phyloP scores from a whole-genome alignment of 2,113 vertebrate species.

The Leuciscus idus region DNA sequence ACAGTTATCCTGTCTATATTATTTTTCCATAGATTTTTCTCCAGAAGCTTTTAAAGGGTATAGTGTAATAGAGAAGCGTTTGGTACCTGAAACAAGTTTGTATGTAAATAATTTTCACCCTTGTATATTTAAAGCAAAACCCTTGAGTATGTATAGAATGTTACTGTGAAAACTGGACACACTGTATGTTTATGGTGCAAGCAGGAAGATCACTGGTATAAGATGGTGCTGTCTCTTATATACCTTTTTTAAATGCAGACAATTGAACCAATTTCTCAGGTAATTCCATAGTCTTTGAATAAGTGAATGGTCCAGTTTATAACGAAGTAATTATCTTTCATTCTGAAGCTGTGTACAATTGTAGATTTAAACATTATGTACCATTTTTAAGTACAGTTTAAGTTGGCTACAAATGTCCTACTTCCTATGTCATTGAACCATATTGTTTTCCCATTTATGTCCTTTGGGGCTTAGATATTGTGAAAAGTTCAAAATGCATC shows the following conservation, averaged over 20 bases:
- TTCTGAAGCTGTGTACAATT: constrained; percentile 19
- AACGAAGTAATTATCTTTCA: constrained; percentile 45
- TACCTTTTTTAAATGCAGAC: constrained; percentile 59
- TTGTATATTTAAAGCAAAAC: constrained; percentile 61
- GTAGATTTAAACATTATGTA: constrained; percentile 26
- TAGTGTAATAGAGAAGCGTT: constrained; percentile 63
- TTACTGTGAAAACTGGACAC: constrained; percentile 75
- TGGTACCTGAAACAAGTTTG: constrained; percentile 64
- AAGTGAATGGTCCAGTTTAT: constrained; percentile 56
- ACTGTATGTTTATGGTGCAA: constrained; percentile 67
- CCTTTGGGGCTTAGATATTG: neutral
- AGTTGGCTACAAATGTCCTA: constrained; percentile 25
- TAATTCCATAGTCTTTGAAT: constrained; percentile 65
- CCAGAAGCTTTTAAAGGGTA: constrained; percentile 50
- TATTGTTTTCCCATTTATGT: constrained; percentile 7
- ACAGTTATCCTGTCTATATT: constrained; percentile 48
- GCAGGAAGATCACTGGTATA: constrained; percentile 60
- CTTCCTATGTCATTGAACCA: constrained; percentile 14
- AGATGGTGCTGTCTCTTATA: constrained; percentile 59
- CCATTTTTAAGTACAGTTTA: constrained; percentile 31
- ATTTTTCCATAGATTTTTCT: constrained; percentile 56
- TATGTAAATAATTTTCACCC: constrained; percentile 67
- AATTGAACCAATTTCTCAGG: constrained; percentile 72
- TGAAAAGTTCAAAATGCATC: neutral
- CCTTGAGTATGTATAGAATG: constrained; percentile 65